phyloP scores from a whole-genome alignment of 2,888 invertebrate genomes.

The Griposia aprilina region DNA sequence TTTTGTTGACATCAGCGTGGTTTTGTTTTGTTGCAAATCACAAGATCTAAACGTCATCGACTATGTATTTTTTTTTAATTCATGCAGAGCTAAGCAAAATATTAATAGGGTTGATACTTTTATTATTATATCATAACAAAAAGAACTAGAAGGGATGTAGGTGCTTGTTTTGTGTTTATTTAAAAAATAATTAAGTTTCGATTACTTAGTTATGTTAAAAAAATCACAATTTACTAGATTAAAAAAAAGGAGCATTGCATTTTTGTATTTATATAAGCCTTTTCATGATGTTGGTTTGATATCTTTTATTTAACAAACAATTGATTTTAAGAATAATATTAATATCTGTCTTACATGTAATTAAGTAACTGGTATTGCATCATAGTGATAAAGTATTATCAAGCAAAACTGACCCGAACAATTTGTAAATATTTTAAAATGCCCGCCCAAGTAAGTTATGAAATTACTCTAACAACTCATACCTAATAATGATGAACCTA shows the following conservation, averaged over 20 bases:
- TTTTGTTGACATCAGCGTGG: slow-evolving; percentile 38
- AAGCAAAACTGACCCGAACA: slow-evolving; percentile 10
- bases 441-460: background rate
- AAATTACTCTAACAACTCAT: background rate
- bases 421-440: background rate
- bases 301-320: slow-evolving; percentile 2
- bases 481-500: background rate
- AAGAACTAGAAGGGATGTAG: too few species aligned
- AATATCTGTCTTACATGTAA: background rate
- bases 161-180: background rate
- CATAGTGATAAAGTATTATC: slow-evolving; percentile 14
- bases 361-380: slow-evolving; percentile 34
- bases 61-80: slow-evolving; percentile 20
- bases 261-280: background rate
- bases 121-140: too few species aligned
- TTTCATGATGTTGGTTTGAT: background rate
- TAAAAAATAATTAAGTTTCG: background rate
- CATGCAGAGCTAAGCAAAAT: background rate
- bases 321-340: slow-evolving; percentile 8
- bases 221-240: background rate
- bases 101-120: background rate
- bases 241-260: background rate
- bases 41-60: slow-evolving; percentile 14
- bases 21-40: slow-evolving; percentile 41
- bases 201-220: too few species aligned